Base-by-base conservation (phyloP, 1,140 invertebrate species). In the Drosophila subpulchrella region DNA sequence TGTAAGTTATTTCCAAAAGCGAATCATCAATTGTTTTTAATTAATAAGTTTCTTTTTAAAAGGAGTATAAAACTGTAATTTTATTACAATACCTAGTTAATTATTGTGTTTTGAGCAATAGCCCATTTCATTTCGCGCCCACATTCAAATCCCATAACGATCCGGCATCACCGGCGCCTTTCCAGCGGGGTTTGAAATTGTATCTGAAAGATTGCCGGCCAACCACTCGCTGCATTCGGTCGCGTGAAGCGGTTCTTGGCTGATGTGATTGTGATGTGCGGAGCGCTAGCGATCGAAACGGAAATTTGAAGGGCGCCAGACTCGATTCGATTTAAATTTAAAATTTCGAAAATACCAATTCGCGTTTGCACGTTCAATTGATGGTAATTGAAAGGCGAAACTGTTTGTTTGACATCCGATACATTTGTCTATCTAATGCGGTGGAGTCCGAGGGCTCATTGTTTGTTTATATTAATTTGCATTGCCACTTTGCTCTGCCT, bases 251-350 rank as follows among this genome's bases (percentile, higher is more conserved):
- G 54, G 38, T 42, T 53, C 32, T 24, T 32, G 36, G 11, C 41
- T 65, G 47, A 54, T 54, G 71, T 56, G 38, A 55, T 47, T 54
- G 71, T 56, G 38, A 47, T 47, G 30, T 50, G 51, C 67, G 51
- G 51, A 71, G 67, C 53, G 60, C 47, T 61, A 54, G 47, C 73
- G 59, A 41, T 70, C 30, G 55, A 65, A 53, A 30, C 30, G 42
- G 12, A 15, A 53, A 41, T 20, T 20, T 7, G 15, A 48, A 41
- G 65, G 60, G 36, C 65, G 47, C 65, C 20, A 30, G 60, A 38
- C 13, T 62, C 36, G 13, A 68, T 51, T 36, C 15, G 8, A 20
- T 12, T 36, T 34, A 5, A 17, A 34, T 2, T 10, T 34, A 10
- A 34, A 34, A 34, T 34, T 34, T 34, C 32, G 7, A 34, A 44